Evolutionary conservation across 2,888 invertebrate species (phyloP), one percentile per base, ranked within the genome.

Genomic region (Neoaliturus tenellus): DNA sequence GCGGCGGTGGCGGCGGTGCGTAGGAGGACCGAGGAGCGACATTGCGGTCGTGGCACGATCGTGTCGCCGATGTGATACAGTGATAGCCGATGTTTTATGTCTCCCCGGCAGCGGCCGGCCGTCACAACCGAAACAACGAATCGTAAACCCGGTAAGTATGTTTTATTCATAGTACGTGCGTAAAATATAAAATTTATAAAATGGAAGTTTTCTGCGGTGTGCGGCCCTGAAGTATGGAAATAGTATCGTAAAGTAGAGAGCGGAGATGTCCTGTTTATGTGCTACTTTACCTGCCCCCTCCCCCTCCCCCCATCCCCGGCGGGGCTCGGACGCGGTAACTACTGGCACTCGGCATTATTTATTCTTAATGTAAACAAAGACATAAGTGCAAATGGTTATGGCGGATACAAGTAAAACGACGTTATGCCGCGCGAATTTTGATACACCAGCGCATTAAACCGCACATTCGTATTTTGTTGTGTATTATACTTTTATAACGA

Each of bases 201-300:
- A 75, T 75, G 75, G 75, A 41, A 75, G 75, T 75, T 75, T 75
- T 75, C 75, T 75, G 75, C 39, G 75, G 75, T 73, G 55, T 62
- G 62, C 62, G 62, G 62, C 62, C 62, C 62, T 62, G 75, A 48
- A 75, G 75, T 75, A 75, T 75, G 75, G 75, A 75, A 75, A 75
- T 75, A 48, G 75, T 75, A 75, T 75, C 75, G 48, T 75, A 75
- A 75, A 75, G 75, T 44, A 75, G 25, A 44, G 28, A 75, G 75
- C 23, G 39, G 75, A 75, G 75, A 75, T 75, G 75, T 75, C 48
- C 75, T 75, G 75, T 75, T 75, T 75, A 75, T 75, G 75, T 44
- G 75, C 75, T 75, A 41, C 75, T 75, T 75, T 75, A 75, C 41
- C 75, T 44, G 28, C 23, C 44, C 44, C 44, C 75, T 25, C 44